Percentiles rank a stretch among this genome's conserved stretches.
These are phyloP conservation scores for Acanthosepion pharaonis DNA, from an alignment of 2,888 invertebrate genomes.

Conservation along the genomic window DNA sequence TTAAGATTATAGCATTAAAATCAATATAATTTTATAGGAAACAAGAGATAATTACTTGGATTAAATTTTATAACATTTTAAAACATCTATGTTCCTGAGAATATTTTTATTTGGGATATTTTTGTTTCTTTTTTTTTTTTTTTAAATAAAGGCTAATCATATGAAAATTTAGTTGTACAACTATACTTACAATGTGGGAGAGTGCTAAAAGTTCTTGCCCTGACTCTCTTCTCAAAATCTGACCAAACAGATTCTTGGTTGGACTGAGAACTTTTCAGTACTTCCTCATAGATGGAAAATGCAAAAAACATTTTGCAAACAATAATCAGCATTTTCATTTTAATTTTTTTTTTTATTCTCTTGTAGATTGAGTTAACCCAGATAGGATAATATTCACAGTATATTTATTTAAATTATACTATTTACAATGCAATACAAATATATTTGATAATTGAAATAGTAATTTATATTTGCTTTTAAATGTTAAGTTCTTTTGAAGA, in stretches of 20 bases:
- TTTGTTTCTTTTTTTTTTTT: too few relatives aligned
- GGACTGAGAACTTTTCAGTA: too few relatives aligned
- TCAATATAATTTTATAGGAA: too few relatives aligned
- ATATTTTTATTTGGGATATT: too few relatives aligned
- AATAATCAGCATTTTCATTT: neutral
- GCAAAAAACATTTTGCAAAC: neutral
- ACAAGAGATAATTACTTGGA: too few relatives aligned
- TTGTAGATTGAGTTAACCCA: neutral
- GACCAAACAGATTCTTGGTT: too few relatives aligned
- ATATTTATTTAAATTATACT: neutral
- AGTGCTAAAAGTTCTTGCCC: too few relatives aligned
- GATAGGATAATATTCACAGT: neutral
- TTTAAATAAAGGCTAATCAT: too few relatives aligned
- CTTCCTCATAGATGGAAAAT: neutral
- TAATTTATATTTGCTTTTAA: neutral
- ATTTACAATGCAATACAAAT: neutral
- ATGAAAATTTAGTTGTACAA: neutral
- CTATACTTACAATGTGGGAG: neutral
- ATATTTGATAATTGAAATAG: conserved; percentile 16
- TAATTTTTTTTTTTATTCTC: neutral
- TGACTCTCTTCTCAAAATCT: too few relatives aligned
- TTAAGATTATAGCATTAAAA: too few relatives aligned
- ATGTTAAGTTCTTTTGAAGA: neutral
- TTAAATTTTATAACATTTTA: too few relatives aligned
- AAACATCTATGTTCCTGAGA: too few relatives aligned